These are phyloP conservation scores for Neodon shergylaensis DNA, from an alignment of 2,113 vertebrate genomes.

Conservation along the genomic window DNA sequence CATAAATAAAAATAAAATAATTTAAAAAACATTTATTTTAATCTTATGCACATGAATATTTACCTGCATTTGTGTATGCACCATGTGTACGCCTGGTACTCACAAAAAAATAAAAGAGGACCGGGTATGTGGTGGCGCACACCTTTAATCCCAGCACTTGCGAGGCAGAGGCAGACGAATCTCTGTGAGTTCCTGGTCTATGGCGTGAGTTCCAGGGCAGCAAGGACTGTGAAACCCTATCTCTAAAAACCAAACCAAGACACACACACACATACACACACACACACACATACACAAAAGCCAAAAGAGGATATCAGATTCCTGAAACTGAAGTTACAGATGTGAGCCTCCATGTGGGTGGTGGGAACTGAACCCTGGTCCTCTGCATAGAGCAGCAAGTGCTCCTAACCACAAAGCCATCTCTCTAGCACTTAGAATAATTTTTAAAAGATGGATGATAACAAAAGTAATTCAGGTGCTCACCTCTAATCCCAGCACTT, in stretches of 20 bases:
- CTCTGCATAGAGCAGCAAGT: neutral
- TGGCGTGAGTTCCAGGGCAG: neutral
- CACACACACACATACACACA: no score
- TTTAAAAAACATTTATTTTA: neutral
- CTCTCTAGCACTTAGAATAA: neutral
- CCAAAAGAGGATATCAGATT: neutral
- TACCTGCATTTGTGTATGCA: neutral
- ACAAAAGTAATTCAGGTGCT: neutral
- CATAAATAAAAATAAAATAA: neutral
- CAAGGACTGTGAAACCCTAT: neutral
- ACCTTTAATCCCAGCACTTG: neutral
- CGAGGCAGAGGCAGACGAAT: neutral
- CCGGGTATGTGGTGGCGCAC: neutral
- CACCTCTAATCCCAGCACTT: neutral
- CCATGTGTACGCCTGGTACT: neutral
- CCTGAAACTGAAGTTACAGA: neutral
- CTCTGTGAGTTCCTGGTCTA: neutral
- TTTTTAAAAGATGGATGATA: neutral
- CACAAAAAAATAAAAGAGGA: neutral
- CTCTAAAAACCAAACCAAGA: neutral
- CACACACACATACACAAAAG: neutral
- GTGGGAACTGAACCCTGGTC: neutral
- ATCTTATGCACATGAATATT: neutral
- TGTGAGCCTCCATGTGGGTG: neutral
- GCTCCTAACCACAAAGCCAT: neutral